Conservation (phyloP, 1,140 invertebrate genomes). For the Bursaphelenchus mucronatus region DNA sequence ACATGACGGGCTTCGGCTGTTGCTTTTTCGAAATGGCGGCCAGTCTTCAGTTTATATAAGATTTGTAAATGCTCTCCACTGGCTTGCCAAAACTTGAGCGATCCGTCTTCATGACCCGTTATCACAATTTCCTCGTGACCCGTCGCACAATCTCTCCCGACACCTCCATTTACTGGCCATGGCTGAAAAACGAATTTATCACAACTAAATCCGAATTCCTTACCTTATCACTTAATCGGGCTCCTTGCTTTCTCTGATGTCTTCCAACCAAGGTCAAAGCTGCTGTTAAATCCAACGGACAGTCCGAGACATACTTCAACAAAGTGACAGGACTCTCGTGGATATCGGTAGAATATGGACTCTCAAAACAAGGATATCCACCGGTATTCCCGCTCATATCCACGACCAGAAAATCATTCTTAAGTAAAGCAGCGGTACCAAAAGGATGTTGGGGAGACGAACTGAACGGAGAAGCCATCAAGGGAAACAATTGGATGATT, state of each 20-base stretch:
- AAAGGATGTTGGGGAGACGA: conserved; percentile 86
- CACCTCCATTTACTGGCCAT: conserved; percentile 55
- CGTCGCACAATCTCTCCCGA: conserved; percentile 58
- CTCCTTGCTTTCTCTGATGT: conserved; percentile 68
- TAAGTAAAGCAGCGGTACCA: conserved; percentile 89
- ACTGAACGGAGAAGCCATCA: conserved; percentile 82
- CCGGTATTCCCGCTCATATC: conserved; percentile 80
- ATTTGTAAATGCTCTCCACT: conserved; percentile 71
- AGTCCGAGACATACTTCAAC: conserved; percentile 91
- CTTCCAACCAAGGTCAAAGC: conserved; percentile 84
- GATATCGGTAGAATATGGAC: conserved; percentile 98
- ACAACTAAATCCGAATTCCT: conserved; percentile 1
- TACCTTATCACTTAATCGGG: conserved; percentile 87
- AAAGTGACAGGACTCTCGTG: conserved; percentile 94
- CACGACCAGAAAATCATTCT: conserved; percentile 95
- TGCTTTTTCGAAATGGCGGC: conserved; percentile 80
- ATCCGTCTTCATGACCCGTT: conserved; percentile 60
- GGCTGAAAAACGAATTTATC: conserved; percentile 31
- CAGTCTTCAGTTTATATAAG: conserved; percentile 94
- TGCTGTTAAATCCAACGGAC: conserved; percentile 89
- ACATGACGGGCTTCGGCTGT: conserved; percentile 68
- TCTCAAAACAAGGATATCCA: conserved; percentile 92
- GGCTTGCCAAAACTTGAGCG: conserved; percentile 60
- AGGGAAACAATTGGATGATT: conserved; percentile 84
- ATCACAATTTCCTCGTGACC: conserved; percentile 58